Evolutionary conservation across 2,113 vertebrate species (phyloP).

Genomic region (Halcyon malimbica): DNA sequence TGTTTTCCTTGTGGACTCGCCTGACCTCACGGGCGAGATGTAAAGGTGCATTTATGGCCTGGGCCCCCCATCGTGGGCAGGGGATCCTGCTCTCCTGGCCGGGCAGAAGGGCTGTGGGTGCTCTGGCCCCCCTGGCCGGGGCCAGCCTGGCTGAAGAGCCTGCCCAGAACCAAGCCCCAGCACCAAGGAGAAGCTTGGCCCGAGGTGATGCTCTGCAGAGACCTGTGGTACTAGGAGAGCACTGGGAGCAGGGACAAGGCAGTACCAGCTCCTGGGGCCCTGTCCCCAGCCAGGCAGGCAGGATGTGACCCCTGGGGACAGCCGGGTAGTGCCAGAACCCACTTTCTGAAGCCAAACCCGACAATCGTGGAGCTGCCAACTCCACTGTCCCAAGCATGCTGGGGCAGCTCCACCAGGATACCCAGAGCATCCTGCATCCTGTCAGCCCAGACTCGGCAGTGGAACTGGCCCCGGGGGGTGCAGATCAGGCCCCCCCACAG

Average conservation of each 20-base stretch:
- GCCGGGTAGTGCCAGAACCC: neutral
- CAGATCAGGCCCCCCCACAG: neutral
- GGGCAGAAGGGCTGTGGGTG: neutral
- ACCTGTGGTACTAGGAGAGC: neutral
- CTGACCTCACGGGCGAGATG: conserved; percentile 41
- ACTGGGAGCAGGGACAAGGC: accelerated
- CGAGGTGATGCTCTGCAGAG: neutral
- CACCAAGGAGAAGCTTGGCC: accelerated
- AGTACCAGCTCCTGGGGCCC: neutral
- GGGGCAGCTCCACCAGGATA: neutral
- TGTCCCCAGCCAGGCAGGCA: neutral
- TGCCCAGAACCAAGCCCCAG: neutral
- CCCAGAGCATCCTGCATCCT: neutral
- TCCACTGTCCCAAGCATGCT: neutral
- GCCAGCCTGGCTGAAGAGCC: neutral
- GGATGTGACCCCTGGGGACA: neutral
- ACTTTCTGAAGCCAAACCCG: neutral
- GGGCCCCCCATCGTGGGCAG: neutral
- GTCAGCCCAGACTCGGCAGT: neutral
- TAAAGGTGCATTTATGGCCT: conserved; percentile 53
- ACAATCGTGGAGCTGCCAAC: neutral
- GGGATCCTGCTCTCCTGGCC: neutral
- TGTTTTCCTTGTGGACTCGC: conserved; percentile 46
- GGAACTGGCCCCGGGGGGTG: neutral
- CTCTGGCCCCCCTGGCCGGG: neutral